Percentiles rank a stretch among this genome's conserved stretches.
These are phyloP conservation scores for Echinops telfairi DNA, from an alignment of 2,113 vertebrate species.

Conservation along the genomic window DNA sequence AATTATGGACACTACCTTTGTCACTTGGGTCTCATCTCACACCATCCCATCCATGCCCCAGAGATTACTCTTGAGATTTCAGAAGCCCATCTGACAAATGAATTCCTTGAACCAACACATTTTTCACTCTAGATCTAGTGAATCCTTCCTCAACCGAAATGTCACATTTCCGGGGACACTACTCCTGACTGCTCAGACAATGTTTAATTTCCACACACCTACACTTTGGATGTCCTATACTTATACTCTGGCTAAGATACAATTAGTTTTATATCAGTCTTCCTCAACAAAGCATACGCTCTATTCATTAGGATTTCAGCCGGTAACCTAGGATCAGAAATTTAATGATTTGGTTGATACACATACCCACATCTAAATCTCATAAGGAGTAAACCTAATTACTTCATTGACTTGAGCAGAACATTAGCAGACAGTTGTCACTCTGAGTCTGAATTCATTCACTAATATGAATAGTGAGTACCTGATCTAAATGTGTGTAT, in stretches of 20 bases:
- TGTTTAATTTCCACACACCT: background rate
- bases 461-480: no score
- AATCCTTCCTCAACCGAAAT: background rate
- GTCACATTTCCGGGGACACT: background rate
- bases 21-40: background rate
- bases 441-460: no score
- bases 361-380: no score
- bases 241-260: constrained; percentile 3
- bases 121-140: background rate
- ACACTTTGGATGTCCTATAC: background rate
- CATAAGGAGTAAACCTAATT: no score
- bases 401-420: background rate
- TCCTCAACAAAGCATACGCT: constrained; percentile 16
- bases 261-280: background rate
- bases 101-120: background rate
- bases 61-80: background rate
- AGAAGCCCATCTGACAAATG: background rate
- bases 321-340: background rate
- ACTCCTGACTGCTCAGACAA: background rate
- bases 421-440: background rate
- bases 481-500: no score
- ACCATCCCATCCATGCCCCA: background rate
- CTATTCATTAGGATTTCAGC: background rate
- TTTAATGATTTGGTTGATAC: background rate
- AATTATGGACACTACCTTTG: background rate